These are phyloP conservation scores for Hyposoter dolosus DNA, from an alignment of 2,888 invertebrate genomes.

Conservation along the genomic window DNA sequence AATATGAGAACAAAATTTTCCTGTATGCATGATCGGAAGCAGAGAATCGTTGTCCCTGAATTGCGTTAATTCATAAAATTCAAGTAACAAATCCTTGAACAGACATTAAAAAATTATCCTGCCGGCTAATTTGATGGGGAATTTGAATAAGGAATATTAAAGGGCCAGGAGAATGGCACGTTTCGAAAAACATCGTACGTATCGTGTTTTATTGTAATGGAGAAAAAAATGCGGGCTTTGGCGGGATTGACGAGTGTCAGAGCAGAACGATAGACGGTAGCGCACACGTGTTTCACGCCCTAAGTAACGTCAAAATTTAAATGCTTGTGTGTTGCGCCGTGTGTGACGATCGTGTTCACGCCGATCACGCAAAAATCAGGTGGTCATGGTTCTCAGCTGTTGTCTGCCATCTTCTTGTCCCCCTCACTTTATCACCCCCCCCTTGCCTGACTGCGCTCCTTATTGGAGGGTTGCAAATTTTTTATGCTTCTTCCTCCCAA, in stretches of 20 bases:
- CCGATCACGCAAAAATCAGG: conserved; percentile 79
- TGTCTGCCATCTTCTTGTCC: conserved; percentile 63
- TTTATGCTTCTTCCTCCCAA: conserved; percentile 39
- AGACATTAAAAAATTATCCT: background rate
- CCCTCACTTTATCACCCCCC: conserved; percentile 7
- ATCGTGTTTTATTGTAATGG: conserved; percentile 9
- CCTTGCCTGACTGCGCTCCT: conserved; percentile 50
- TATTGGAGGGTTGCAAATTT: conserved; percentile 59
- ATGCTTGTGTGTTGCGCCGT: conserved; percentile 78
- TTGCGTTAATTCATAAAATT: background rate
- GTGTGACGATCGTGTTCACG: conserved; percentile 69
- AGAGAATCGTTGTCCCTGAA: background rate
- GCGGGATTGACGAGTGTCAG: conserved; percentile 35
- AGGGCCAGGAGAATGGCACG: conserved; percentile 1
- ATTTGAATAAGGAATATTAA: background rate
- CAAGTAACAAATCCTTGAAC: background rate
- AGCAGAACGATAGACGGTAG: conserved; percentile 52
- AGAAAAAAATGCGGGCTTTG: background rate
- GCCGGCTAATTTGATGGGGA: background rate
- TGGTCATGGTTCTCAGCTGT: conserved; percentile 80
- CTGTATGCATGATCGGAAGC: background rate
- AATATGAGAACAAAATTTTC: background rate
- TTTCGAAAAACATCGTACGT: background rate
- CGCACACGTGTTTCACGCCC: conserved; percentile 68
- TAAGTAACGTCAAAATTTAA: conserved; percentile 80